Conservation (phyloP, 2,113 vertebrate genomes). For the Dromiciops gliroides region DNA sequence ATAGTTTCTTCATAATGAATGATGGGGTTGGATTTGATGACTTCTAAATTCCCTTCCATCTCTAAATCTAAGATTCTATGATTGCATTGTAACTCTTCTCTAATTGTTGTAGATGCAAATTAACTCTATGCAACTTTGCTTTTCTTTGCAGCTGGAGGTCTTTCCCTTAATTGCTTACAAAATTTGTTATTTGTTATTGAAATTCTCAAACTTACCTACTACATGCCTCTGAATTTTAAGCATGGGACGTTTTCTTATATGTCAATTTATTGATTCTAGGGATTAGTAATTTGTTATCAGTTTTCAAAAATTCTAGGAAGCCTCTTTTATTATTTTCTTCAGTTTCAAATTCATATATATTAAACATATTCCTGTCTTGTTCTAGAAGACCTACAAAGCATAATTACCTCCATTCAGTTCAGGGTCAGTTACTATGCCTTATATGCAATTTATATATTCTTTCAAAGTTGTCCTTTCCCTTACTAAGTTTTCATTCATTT, state of each 20-base stretch:
- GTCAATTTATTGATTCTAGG: neutral
- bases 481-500: neutral
- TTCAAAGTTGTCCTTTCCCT: neutral
- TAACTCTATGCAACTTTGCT: neutral
- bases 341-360: neutral
- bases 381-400: neutral
- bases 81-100: neutral
- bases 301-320: neutral
- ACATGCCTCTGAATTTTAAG: neutral
- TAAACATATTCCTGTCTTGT: neutral
- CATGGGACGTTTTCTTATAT: neutral
- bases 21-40: neutral
- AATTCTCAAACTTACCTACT: neutral
- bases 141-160: neutral
- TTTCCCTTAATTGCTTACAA: neutral
- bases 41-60: neutral
- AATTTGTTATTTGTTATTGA: neutral
- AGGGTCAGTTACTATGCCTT: neutral
- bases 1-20: neutral
- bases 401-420: neutral
- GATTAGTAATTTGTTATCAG: neutral
- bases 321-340: neutral
- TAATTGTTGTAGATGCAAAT: neutral
- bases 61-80: neutral
- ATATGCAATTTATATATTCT: neutral